Evolutionary conservation across 2,113 vertebrate species (phyloP), one percentile per base, ranked within the genome.

Genomic region (Colaptes auratus): DNA sequence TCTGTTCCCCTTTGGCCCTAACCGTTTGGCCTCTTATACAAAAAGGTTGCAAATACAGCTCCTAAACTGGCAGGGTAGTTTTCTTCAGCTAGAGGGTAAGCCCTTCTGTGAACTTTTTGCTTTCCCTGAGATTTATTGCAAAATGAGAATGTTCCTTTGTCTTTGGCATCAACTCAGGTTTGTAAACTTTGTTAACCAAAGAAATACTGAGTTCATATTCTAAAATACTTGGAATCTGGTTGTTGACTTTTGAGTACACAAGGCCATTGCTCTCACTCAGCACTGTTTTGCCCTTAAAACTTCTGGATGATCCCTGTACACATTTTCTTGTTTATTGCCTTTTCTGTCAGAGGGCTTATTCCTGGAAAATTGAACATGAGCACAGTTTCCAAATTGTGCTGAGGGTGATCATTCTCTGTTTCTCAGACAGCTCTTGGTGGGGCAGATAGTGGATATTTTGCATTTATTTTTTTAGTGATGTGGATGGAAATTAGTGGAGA

Each of bases 141-240:
- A 96, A 90, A 95, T 78, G 66, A 88, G 55, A 93, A 79, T 35
- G 64, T 94, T 94, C 77, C 77, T 88, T 71, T 81, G 66, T 93
- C 39, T 71, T 33, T 95, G 90, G 89, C 88, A 91, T 78, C 46
- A 64, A 16, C 36, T 83, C 73, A 66, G 74, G 60, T 82, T 82
- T 48, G 66, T 74, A 52, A 94, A 81, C 66, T 79, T 90, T 88
- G 92, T 96, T 76, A 92, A 78, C 83, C 48, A 77, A 76, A 90
- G 90, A 78, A 90, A 81, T 95, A 93, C 36, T 76, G 83, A 94
- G 82, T 89, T 97, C 88, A 75, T 69, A 95, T 90, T 92, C 94
- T 81, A 89, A 50, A 96, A 94, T 97, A 97, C 96, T 96, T 96
- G 96, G 96, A 96, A 97, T 95, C 86, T 70, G 25, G 12, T 69